phyloP scores from a whole-genome alignment of 2,113 vertebrate genomes.

The Corythornis vintsioides region DNA sequence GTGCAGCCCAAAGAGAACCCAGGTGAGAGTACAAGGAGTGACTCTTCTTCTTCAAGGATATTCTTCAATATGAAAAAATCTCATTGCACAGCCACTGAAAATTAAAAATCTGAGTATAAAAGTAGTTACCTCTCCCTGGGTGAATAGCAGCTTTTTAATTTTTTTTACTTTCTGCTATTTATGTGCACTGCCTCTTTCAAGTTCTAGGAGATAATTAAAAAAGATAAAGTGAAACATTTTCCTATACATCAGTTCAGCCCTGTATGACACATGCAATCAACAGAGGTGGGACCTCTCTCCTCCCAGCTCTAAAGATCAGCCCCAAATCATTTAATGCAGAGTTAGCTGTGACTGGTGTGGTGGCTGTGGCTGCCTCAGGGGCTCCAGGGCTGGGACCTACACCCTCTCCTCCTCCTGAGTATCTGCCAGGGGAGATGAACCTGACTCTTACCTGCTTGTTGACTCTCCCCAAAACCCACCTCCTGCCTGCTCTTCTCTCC shows the following conservation, averaged over 20 bases:
- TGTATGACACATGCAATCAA: fast-evolving
- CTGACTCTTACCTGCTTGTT: background rate
- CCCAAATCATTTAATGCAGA: fast-evolving
- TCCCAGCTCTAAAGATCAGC: background rate
- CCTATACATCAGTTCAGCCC: background rate
- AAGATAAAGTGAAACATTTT: background rate
- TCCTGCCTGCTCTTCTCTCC: background rate
- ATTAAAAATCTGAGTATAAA: background rate
- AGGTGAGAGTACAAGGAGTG: background rate
- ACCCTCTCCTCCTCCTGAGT: background rate
- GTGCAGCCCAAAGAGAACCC: background rate
- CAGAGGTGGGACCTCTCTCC: background rate
- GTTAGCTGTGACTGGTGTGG: background rate
- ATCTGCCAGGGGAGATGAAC: background rate
- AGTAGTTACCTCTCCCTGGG: background rate
- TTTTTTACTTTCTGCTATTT: background rate
- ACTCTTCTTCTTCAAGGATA: background rate
- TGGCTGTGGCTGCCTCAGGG: fast-evolving
- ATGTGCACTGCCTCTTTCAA: background rate
- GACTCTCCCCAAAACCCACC: no score
- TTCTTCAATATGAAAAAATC: background rate
- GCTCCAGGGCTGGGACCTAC: fast-evolving
- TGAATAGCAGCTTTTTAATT: background rate
- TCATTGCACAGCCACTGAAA: background rate
- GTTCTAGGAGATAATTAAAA: background rate